These are phyloP conservation scores for Isurus oxyrinchus DNA, from an alignment of 2,113 vertebrate genomes.

Conservation along the genomic window DNA sequence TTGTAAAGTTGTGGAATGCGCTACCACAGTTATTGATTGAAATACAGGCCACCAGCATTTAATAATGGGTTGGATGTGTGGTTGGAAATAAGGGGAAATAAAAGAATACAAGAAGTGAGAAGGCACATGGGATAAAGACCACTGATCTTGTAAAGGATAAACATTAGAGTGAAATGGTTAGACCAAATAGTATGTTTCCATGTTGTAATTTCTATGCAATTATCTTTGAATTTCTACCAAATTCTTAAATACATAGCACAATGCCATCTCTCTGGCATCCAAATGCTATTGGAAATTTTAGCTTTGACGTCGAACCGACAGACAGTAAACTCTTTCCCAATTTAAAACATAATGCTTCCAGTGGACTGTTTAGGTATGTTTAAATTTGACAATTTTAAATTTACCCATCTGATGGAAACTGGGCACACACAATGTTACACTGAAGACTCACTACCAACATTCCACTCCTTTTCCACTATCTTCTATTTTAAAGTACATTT, in stretches of 20 bases:
- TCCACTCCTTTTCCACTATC: too few species aligned
- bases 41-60: not conserved
- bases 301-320: not conserved
- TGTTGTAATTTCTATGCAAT: not conserved
- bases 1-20: not conserved
- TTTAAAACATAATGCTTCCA: too few species aligned
- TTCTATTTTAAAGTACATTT: too few species aligned
- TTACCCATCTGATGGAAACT: too few species aligned
- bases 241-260: not conserved
- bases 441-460: too few species aligned
- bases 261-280: not conserved
- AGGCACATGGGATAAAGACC: not conserved
- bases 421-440: too few species aligned
- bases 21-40: not conserved
- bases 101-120: not conserved
- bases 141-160: not conserved
- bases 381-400: too few species aligned
- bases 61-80: not conserved
- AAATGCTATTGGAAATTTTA: not conserved
- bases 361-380: too few species aligned
- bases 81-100: not conserved
- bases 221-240: not conserved
- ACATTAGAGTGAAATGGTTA: not conserved
- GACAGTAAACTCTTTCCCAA: not conserved
- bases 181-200: not conserved